Evolutionary conservation across 1,140 invertebrate species (phyloP).

Genomic region (Uloborus diversus): DNA sequence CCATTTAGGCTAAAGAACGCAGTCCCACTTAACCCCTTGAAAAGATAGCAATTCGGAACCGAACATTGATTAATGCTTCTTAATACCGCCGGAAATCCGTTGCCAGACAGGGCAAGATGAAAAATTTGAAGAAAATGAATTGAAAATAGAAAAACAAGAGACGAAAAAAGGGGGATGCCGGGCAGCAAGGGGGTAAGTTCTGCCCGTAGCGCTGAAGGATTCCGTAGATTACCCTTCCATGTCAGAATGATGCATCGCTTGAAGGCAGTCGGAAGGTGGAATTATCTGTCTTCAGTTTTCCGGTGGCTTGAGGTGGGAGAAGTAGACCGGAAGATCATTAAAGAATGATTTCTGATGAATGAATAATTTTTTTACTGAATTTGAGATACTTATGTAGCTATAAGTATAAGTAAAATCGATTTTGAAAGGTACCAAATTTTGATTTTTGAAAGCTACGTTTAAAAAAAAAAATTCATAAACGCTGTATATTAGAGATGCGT

Average conservation of each 20-base stretch:
- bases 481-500: too few species aligned
- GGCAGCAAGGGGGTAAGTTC: not conserved
- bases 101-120: not conserved
- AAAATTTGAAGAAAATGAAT: not conserved
- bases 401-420: too few species aligned
- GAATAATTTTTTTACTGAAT: not conserved
- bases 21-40: too few species aligned
- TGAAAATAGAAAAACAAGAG: not conserved
- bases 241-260: constrained; percentile 28
- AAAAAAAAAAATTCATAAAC: too few species aligned
- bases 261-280: not conserved
- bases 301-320: not conserved
- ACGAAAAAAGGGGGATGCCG: constrained; percentile 5
- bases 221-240: not conserved
- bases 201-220: not conserved
- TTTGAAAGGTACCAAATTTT: too few species aligned
- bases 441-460: too few species aligned
- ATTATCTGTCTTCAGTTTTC: not conserved
- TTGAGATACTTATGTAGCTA: not conserved
- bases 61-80: constrained; percentile 36
- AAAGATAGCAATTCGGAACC: too few species aligned
- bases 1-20: too few species aligned
- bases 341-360: not conserved
- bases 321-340: too few species aligned
- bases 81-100: constrained; percentile 17